Evolutionary conservation across 2,888 invertebrate species (phyloP), one percentile per base, ranked within the genome.

Genomic region (Elgonia sp.): DNA sequence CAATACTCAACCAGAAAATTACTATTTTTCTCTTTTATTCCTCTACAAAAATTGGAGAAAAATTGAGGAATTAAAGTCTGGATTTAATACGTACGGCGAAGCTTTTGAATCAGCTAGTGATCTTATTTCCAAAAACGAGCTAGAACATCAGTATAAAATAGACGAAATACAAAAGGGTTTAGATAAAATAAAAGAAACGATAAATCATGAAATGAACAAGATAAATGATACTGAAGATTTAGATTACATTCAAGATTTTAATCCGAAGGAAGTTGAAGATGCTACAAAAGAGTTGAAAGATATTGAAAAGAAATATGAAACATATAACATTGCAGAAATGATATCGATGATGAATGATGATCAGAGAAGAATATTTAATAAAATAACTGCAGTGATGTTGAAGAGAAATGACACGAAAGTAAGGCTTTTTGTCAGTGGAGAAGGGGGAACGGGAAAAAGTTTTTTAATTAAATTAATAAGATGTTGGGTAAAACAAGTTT

Each of bases 381-480:
- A 79, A 72, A 86, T 89, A 0, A 87, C 73, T 16, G 92, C 63
- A 37, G 7, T 3, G 2, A 50, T 29, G 29, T 50, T 16, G 14
- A 70, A 50, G 1, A 37, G 46, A 50, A 6, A 70, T 12, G 16
- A 42, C 4, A 37, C 37, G 4, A 70, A 16, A 29, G 46, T 89
- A 18, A 37, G 87, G 50, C 62, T 84, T 10, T 91, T 80, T 89
- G 90, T 92, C 0, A 91, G 89, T 89, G 92, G 92, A 39, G 91
- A 91, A 72, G 92, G 92, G 75, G 92, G 92, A 91, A 79, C 92
- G 90, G 57, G 92, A 91, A n/a, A n/a, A n/a, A n/a, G n/a, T n/a
- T n/a, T n/a, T n/a, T n/a, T n/a, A n/a, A n/a, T n/a, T n/a, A n/a
- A 50, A 92, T n/a, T n/a, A n/a, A n/a, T n/a, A 92, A 65, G 92